phyloP scores from a whole-genome alignment of 2,888 invertebrate genomes.

The Hypomecis atomaria region DNA sequence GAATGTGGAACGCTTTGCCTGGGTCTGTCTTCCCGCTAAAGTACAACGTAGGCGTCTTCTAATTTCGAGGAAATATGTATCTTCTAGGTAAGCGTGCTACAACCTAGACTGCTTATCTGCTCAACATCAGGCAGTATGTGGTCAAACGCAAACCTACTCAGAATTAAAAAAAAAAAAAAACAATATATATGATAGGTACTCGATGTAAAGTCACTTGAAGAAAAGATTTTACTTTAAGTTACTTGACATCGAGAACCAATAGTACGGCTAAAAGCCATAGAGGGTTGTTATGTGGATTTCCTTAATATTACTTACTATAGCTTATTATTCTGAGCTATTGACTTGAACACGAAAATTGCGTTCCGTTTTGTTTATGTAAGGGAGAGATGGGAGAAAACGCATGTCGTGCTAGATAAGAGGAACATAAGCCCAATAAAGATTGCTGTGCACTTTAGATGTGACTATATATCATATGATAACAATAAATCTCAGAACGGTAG shows the following conservation, averaged over 20 bases:
- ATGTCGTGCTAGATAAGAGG: constrained; percentile 68
- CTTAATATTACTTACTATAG: constrained; percentile 80
- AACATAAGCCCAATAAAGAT: constrained; percentile 63
- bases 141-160: no score
- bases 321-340: constrained; percentile 84
- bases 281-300: constrained; percentile 71
- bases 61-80: no score
- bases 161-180: no score
- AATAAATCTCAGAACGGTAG: constrained; percentile 66
- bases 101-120: no score
- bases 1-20: no score
- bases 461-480: constrained; percentile 61
- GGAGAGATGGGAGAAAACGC: constrained; percentile 61
- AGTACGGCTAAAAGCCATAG: constrained; percentile 54
- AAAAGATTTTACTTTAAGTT: constrained; percentile 12
- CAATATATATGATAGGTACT: no score
- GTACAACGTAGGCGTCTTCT: no score
- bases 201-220: no score
- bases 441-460: constrained; percentile 51
- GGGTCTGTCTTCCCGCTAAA: no score
- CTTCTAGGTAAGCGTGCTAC: no score
- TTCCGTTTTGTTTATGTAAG: constrained; percentile 78
- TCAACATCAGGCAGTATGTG: no score
- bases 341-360: constrained; percentile 82
- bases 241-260: constrained; percentile 45